Evolutionary conservation across 2,113 vertebrate species (phyloP).

Genomic region (Lota lota): DNA sequence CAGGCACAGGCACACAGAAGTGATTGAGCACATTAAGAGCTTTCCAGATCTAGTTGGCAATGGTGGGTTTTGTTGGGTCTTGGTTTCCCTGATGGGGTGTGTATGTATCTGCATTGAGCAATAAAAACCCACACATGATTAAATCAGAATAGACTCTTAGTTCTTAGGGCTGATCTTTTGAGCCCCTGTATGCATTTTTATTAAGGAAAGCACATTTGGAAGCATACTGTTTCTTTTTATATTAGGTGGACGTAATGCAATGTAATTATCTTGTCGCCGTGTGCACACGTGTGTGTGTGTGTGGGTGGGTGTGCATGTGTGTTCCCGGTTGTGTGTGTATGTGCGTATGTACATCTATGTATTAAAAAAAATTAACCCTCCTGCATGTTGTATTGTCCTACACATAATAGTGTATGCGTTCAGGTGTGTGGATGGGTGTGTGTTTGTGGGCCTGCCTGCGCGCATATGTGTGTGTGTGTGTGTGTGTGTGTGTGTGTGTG

Average conservation of each 20-base stretch:
- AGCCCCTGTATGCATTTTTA: conserved; percentile 73
- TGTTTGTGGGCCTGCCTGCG: neutral
- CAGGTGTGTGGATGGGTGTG: conserved; percentile 5
- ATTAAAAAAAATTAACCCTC: no score
- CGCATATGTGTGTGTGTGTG: conserved; percentile 2
- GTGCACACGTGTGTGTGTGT: conserved; percentile 17
- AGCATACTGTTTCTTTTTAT: conserved; percentile 59
- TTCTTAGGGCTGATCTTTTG: conserved; percentile 72
- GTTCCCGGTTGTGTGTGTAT: conserved; percentile 15
- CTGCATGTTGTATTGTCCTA: no score
- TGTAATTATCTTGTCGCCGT: conserved; percentile 56
- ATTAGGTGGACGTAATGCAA: conserved; percentile 62
- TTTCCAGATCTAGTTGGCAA: conserved; percentile 62
- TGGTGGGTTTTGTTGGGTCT: conserved; percentile 61
- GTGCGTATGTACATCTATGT: no score
- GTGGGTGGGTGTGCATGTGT: conserved; percentile 16
- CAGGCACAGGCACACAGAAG: conserved; percentile 30
- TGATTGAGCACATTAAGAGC: conserved; percentile 73
- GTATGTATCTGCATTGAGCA: conserved; percentile 65
- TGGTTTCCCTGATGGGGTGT: conserved; percentile 66
- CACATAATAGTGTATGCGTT: no score
- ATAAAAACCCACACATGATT: conserved; percentile 75
- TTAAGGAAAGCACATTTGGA: conserved; percentile 69
- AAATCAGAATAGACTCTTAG: conserved; percentile 70
- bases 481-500: conserved; percentile 2